Evolutionary conservation across 2,888 invertebrate genomes (phyloP), one percentile per base, ranked within the genome.

Genomic region (Serripes groenlandicus): DNA sequence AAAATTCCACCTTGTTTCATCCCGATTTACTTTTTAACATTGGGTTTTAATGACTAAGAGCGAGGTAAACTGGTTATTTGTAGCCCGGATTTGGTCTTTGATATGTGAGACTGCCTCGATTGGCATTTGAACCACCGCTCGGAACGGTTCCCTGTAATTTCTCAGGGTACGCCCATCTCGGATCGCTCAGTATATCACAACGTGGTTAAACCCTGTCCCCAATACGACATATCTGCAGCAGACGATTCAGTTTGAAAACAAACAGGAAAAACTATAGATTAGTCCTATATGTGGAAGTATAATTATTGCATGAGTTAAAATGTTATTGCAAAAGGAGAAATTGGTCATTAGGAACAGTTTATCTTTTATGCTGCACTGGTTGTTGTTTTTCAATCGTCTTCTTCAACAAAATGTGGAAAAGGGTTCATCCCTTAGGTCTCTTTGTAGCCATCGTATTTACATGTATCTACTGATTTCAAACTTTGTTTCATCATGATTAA

Each of bases 91-190:
- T 42, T 28, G 23, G 28, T 30, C 73, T 73, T 73, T 73, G 73
- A 73, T 73, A 73, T 73, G 49, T 21, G 64, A 73, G 26, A 60
- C 64, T 15, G 30, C 23, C 42, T 32, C 35, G 75, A 71, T 60
- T 75, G 69, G 66, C 80, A 64, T 66, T 58, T 72, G 71, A 70
- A 49, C 69, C 74, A 73, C 28, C 35, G 49, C 23, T 3, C 56
- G n/a, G 23, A 5, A 49, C 49, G 7, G 21, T 35, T 35, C 64
- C 64, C 64, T 64, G 64, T 64, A 64, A 64, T 64, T 64, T 64
- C 34, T n/a, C 35, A 34, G 64, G n/a, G 23, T 34, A 64, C 64
- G 64, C 64, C 64, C 64, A 32, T 34, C 64, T 64, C 64, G 34
- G 64, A 64, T 64, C 64, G 35, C 64, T 26, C 64, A 21, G 28